phyloP scores from a whole-genome alignment of 2,113 vertebrate species.

The Alaudala cheleensis region DNA sequence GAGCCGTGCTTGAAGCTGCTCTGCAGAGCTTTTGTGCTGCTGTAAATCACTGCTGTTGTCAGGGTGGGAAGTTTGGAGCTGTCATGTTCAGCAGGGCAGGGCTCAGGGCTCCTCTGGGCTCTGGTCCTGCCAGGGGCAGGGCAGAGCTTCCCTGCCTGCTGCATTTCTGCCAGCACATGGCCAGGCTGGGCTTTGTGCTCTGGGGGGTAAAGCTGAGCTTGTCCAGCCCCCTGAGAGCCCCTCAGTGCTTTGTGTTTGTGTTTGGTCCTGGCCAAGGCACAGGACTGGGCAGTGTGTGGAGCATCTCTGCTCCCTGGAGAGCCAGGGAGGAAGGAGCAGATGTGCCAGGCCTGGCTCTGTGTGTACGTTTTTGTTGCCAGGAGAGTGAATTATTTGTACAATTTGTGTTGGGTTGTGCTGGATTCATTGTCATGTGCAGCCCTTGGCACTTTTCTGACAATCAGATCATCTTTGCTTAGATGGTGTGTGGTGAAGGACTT shows the following conservation, averaged over 20 bases:
- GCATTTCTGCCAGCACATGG: accelerated
- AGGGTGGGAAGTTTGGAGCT: slow-evolving; percentile 19
- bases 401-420: not conserved
- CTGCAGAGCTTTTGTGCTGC: slow-evolving; percentile 15
- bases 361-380: not conserved
- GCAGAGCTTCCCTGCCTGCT: not conserved
- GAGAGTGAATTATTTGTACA: not conserved
- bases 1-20: slow-evolving; percentile 28
- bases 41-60: slow-evolving; percentile 56
- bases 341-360: not conserved
- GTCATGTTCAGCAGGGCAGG: not conserved
- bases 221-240: not conserved
- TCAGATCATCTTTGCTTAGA: not conserved
- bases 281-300: not conserved
- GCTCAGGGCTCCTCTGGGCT: not conserved
- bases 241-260: accelerated
- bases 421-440: not conserved
- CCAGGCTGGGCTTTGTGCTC: not conserved
- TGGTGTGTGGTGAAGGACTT: not conserved
- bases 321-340: not conserved
- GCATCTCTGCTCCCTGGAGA: not conserved
- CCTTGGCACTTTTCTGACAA: not conserved
- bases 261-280: not conserved
- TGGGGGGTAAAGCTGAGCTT: not conserved
- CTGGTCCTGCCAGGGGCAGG: not conserved